Evolutionary conservation across 2,888 invertebrate species (phyloP).

Genomic region (Uloborus plumipes): DNA sequence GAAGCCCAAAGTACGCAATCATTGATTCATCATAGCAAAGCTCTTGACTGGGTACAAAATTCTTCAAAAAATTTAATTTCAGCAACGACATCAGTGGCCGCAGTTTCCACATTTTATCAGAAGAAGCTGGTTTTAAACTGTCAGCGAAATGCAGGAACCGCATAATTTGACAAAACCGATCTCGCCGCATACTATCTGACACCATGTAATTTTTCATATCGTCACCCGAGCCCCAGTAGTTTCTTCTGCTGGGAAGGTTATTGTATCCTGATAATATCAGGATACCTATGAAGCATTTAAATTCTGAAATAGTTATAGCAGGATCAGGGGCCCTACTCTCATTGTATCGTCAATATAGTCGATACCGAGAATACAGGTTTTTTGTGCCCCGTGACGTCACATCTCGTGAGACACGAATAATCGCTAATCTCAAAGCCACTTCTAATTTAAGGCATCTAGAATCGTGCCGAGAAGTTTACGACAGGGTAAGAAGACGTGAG

Average conservation of each 20-base stretch:
- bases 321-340: no score
- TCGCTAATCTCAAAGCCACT: no score
- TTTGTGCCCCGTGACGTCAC: no score
- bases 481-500: no score
- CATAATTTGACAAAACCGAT: conserved; percentile 4
- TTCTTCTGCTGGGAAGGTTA: background rate
- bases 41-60: background rate
- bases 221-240: background rate
- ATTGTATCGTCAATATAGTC: no score
- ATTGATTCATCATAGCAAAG: conserved; percentile 68
- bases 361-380: no score
- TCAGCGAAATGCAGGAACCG: conserved; percentile 5
- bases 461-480: no score
- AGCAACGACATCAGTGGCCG: background rate
- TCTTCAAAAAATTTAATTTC: background rate
- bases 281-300: conserved; percentile 1
- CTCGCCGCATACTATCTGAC: conserved; percentile 2
- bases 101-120: conserved; percentile 9
- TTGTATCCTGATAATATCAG: conserved; percentile 11
- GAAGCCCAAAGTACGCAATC: conserved; percentile 69
- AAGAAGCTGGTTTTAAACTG: background rate
- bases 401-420: no score
- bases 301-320: background rate
- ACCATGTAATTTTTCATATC: background rate
- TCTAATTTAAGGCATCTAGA: no score